A percentile compares a stretch with the other conserved stretches of the same genome.
phyloP scores from a whole-genome alignment of 2,888 invertebrate species.

The Apeira syringaria region DNA sequence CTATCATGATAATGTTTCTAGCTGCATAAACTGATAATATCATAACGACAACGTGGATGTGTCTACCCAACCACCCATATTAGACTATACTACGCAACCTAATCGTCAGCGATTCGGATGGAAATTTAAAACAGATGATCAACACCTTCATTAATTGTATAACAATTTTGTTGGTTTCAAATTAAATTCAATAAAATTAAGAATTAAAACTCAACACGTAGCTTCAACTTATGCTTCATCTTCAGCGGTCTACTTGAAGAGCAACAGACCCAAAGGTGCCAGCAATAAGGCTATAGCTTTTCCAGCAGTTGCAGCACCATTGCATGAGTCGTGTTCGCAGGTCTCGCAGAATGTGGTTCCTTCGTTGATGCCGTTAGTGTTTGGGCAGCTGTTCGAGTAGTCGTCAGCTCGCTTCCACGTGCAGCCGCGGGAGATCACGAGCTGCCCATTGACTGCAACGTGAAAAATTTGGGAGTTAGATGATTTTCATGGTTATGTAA shows the following conservation, averaged over 20 bases:
- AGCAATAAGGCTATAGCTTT: constrained; percentile 68
- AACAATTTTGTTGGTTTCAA: no score
- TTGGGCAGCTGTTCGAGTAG: constrained; percentile 76
- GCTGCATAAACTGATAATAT: no score
- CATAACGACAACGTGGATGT: no score
- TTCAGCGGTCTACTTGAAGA: constrained; percentile 64
- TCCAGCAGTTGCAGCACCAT: constrained; percentile 77
- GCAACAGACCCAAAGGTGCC: constrained; percentile 62
- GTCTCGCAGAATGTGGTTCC: constrained; percentile 85
- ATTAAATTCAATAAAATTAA: background rate
- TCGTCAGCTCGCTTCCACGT: constrained; percentile 82
- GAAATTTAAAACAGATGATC: no score
- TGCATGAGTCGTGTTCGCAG: constrained; percentile 88
- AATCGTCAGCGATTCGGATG: no score
- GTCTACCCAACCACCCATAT: no score
- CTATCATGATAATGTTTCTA: no score
- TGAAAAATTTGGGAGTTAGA: no score
- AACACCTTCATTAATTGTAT: no score
- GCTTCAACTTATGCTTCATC: constrained; percentile 12
- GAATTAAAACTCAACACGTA: background rate
- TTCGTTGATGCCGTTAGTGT: constrained; percentile 74
- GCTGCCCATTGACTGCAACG: constrained; percentile 81
- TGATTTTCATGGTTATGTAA: no score
- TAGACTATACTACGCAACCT: no score
- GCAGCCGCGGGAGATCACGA: constrained; percentile 83